Evolutionary conservation across 30 jellyfish, hydroid and myxozoan genomes (phyloP).

Genomic region (Turritopsis dohrnii): DNA sequence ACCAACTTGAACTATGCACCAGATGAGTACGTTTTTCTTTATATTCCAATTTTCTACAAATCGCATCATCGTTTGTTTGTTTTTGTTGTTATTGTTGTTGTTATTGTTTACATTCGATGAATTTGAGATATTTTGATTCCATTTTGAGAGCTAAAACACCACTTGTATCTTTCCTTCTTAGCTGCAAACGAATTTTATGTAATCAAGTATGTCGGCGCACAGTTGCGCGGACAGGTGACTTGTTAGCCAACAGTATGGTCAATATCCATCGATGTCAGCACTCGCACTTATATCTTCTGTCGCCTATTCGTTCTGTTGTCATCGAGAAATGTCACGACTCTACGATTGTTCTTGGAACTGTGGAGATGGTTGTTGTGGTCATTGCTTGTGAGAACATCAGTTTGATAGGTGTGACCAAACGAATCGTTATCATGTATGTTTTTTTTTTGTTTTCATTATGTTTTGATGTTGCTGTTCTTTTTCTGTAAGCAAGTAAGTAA

Average conservation of each 20-base stretch:
- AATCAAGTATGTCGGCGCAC: constrained; percentile 88
- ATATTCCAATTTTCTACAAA: background rate
- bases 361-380: constrained; percentile 53
- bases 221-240: constrained; percentile 87
- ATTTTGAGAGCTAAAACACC: too few species aligned
- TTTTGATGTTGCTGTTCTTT: background rate
- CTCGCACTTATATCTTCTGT: constrained; percentile 62
- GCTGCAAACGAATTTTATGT: constrained; percentile 59
- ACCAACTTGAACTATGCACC: constrained; percentile 81
- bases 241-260: constrained; percentile 52
- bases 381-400: constrained; percentile 81
- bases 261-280: constrained; percentile 86
- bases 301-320: constrained; percentile 76
- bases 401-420: constrained; percentile 64
- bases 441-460: background rate
- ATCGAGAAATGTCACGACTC: constrained; percentile 92
- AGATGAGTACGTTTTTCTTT: constrained; percentile 39
- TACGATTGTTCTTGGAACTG: constrained; percentile 84
- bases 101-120: too few species aligned
- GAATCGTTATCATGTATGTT: constrained; percentile 60
- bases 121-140: too few species aligned
- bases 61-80: background rate
- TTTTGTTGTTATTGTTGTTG: too few species aligned
- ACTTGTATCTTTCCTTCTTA: too few species aligned
- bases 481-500: background rate